Evolutionary conservation across 2,113 vertebrate genomes (phyloP), one percentile per base, ranked within the genome.

Genomic region (Suricata suricatta): DNA sequence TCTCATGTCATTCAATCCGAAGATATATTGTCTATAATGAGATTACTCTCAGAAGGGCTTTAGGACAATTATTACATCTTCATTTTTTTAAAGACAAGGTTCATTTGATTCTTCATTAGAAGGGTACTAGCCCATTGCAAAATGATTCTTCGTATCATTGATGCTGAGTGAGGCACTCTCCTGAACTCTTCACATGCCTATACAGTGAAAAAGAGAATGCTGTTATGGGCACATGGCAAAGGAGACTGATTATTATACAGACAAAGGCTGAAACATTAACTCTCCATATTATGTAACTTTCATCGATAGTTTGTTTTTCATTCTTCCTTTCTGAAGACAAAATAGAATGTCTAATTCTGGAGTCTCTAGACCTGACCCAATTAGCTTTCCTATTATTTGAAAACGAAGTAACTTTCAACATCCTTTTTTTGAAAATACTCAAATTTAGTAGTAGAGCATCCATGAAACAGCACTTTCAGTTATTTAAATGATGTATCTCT

Each of bases 21-120:
- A 97, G 50, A 90, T 33, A 74, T 23, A 77, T 15, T 52, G 25
- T 8, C 57, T 72, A 3, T 81, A 92, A 57, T 80, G n/a, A 72
- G 4, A 38, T 80, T 52, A 35, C 66, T 79, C 14, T 95, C 29
- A 68, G 64, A 84, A 93, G 17, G 60, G 6, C 54, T 80, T 93
- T 80, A 71, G 23, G 17, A 47, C 4, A 47, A 81, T 63, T 92
- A 85, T 52, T 63, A 74, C 14, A 74, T 52, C 31, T 83, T 87
- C 10, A n/a, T 33, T 33, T 92, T 94, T 60, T 60, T 93, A 97
- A 91, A 41, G 41, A 77, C 47, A 95, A 87, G 52, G 27, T 79
- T 35, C 52, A 95, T 90, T 96, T 96, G 54, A 72, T 84, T 95
- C 66, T 91, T 17, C 47, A 74, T 91, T 88, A 69, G 52, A 88